A percentile compares a stretch with the other conserved stretches of the same genome.
Conservation (phyloP, 1,140 invertebrate genomes). For the Papilio xuthus region DNA sequence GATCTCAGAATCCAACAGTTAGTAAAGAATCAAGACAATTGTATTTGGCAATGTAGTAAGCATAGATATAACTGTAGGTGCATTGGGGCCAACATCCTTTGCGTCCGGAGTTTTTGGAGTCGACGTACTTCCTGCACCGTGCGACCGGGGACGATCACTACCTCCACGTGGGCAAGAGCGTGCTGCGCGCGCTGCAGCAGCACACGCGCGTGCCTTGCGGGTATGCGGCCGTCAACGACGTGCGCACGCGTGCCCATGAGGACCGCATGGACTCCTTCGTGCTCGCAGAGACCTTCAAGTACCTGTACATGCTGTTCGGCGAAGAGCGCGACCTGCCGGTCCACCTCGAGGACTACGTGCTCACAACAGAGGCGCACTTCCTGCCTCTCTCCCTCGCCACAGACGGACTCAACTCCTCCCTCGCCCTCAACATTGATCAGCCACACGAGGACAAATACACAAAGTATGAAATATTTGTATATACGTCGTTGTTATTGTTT, state of each 20-base stretch:
- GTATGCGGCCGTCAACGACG: conserved; percentile 98
- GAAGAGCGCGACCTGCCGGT: conserved; percentile 93
- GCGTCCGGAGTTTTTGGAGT: conserved; percentile 98
- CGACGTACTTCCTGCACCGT: conserved; percentile 97
- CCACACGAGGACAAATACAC: conserved; percentile 83
- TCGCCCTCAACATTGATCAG: conserved; percentile 58
- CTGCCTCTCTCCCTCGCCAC: conserved; percentile 91
- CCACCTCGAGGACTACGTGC: conserved; percentile 97
- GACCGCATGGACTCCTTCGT: conserved; percentile 99
- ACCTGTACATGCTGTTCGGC: conserved; percentile 96
- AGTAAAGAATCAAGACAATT: too few relatives aligned
- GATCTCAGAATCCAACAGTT: too few relatives aligned
- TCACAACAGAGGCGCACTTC: conserved; percentile 98
- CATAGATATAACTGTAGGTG: conserved; percentile 82
- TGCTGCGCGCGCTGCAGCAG: conserved; percentile 94
- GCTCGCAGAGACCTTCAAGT: conserved; percentile 98
- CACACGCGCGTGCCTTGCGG: conserved; percentile 96
- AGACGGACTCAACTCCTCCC: conserved; percentile 58
- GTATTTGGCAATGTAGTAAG: too few relatives aligned
- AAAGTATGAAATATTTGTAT: conserved; percentile 80
- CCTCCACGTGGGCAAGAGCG: conserved; percentile 94
- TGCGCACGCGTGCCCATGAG: conserved; percentile 94
- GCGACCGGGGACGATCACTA: conserved; percentile 98
- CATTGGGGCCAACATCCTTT: conserved; percentile 99
- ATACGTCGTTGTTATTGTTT: conserved; percentile 39